These are phyloP conservation scores for Zele albiditarsus DNA, from an alignment of 2,888 invertebrate genomes.

Conservation along the genomic window DNA sequence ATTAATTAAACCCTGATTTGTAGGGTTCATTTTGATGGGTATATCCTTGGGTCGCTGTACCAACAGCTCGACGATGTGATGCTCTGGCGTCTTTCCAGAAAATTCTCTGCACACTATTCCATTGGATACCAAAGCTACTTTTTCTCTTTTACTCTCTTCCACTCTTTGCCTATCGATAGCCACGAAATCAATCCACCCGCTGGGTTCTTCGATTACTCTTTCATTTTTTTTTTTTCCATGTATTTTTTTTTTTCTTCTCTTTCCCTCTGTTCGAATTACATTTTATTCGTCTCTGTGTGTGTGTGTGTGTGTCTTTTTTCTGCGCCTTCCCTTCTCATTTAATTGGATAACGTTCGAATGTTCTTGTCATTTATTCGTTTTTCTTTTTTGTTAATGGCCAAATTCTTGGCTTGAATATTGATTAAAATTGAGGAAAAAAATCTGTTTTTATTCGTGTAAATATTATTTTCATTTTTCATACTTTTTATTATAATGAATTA, in stretches of 20 bases:
- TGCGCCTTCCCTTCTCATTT: not conserved
- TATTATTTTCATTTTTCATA: not conserved
- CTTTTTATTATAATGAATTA: not conserved
- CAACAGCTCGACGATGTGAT: constrained; percentile 22
- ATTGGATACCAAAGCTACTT: not conserved
- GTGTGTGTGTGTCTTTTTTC: not conserved
- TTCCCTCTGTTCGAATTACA: not conserved
- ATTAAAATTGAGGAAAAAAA: not conserved
- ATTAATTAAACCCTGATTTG: constrained; percentile 44
- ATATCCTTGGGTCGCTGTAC: constrained; percentile 22
- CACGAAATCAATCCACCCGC: constrained; percentile 24
- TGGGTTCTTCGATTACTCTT: constrained; percentile 21
- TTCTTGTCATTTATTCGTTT: constrained; percentile 1
- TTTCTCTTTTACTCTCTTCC: not conserved
- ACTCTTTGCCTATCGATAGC: not conserved
- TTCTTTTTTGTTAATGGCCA: not conserved
- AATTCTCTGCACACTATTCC: not conserved
- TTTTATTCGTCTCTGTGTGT: not conserved
- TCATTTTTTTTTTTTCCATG: not conserved
- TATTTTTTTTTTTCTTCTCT: not conserved
- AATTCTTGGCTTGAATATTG: not conserved
- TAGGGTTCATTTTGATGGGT: constrained; percentile 24
- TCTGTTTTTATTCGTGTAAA: not conserved
- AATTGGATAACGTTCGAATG: constrained; percentile 3
- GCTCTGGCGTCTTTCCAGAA: constrained; percentile 23